A percentile compares a stretch with the other conserved stretches of the same genome.
These are phyloP conservation scores for Lasius fuliginosus DNA, from an alignment of 2,888 invertebrate genomes.

Conservation along the genomic window DNA sequence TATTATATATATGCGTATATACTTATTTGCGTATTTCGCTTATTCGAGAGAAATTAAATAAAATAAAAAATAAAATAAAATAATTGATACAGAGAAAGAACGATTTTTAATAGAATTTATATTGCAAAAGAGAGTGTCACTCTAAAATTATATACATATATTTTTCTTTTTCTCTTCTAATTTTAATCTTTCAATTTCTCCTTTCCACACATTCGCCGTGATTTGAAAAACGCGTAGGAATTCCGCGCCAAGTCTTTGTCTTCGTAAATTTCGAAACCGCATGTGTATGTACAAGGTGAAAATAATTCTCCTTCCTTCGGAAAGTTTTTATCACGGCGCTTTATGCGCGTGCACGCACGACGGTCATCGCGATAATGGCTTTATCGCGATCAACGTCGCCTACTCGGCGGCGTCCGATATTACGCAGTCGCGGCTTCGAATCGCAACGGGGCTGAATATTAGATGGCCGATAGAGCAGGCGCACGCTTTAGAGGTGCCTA, in stretches of 20 bases:
- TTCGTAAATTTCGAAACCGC: background rate
- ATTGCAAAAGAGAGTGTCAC: background rate
- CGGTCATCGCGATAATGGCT: slow-evolving; percentile 67
- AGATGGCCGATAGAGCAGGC: slow-evolving; percentile 59
- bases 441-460: slow-evolving; percentile 55
- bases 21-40: background rate
- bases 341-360: slow-evolving; percentile 69
- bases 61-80: background rate
- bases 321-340: slow-evolving; percentile 64
- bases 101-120: background rate
- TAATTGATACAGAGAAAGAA: background rate
- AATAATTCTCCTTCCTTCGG: slow-evolving; percentile 55
- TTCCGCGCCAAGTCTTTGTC: background rate
- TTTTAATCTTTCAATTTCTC: background rate
- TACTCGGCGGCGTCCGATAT: slow-evolving; percentile 57
- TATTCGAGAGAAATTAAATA: background rate
- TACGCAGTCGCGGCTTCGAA: slow-evolving; percentile 62
- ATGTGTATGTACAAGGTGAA: slow-evolving; percentile 27
- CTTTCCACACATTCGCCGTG: background rate
- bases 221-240: background rate
- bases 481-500: slow-evolving; percentile 4
- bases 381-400: slow-evolving; percentile 69
- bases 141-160: background rate
- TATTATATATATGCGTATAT: no score
- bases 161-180: background rate